phyloP scores from a whole-genome alignment of 2,888 invertebrate genomes.

The Tachina grossa region DNA sequence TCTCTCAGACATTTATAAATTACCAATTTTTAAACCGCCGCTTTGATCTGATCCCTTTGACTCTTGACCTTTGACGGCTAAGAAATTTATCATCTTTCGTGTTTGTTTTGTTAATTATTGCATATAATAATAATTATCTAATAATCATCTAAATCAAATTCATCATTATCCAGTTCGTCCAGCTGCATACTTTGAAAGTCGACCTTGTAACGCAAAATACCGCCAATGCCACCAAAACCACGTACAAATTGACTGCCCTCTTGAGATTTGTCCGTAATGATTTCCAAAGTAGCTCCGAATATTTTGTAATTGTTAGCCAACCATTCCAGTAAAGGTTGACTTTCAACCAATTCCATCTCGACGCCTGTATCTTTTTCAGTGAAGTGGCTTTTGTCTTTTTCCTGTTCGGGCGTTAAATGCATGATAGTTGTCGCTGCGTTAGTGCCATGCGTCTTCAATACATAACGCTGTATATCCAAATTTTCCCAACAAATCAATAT shows the following conservation, averaged over 20 bases:
- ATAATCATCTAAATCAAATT: slow-evolving; percentile 96
- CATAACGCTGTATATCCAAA: slow-evolving; percentile 98
- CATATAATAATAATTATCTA: slow-evolving; percentile 83
- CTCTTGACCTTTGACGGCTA: not conserved
- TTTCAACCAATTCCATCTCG: slow-evolving; percentile 98
- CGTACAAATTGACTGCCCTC: slow-evolving; percentile 99
- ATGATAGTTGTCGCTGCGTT: slow-evolving; percentile 88
- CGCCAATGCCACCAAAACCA: slow-evolving; percentile 99
- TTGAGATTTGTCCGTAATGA: slow-evolving; percentile 99
- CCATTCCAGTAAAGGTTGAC: slow-evolving; percentile 98
- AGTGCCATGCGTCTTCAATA: slow-evolving; percentile 93
- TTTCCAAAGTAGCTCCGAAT: slow-evolving; percentile 99
- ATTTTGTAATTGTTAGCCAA: slow-evolving; percentile 99
- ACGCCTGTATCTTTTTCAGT: slow-evolving; percentile 99
- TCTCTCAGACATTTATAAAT: not conserved
- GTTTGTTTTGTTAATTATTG: slow-evolving; percentile 31
- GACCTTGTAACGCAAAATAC: slow-evolving; percentile 99
- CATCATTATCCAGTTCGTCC: slow-evolving; percentile 94
- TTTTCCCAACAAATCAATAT: slow-evolving; percentile 99
- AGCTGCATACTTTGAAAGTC: slow-evolving; percentile 98
- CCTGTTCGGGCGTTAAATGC: slow-evolving; percentile 98
- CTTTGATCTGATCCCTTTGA: slow-evolving; percentile 3
- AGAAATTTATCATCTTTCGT: slow-evolving; percentile 44
- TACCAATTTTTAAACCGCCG: not conserved
- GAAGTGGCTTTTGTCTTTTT: slow-evolving; percentile 99